Evolutionary conservation across 2,797 vertebrate genomes (phyloP), one percentile per base, ranked within the genome.

Genomic region (Synanceia verrucosa): DNA sequence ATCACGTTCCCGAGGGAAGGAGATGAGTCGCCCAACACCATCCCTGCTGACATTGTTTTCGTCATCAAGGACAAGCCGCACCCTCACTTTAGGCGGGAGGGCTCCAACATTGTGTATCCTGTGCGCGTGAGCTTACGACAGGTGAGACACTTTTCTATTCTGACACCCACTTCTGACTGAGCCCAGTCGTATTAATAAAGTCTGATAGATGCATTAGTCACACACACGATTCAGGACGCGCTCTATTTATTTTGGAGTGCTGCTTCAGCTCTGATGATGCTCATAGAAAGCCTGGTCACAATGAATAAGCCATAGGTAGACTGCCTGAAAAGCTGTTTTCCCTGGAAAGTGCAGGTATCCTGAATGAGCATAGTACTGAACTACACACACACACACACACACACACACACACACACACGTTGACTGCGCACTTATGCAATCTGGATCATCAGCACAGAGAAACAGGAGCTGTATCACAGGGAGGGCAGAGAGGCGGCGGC

Each of bases 61-160:
- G 93, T 99, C 88, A 98, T 99, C 90, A 99, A 99, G 93, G 98
- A 99, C 93, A 99, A 99, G 86, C 96, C 97, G 29, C 98, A 99
- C 48, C 87, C 96, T 6, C 96, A 97, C 79, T 99, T 99, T 91
- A 96, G 97, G 82, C 94, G 98, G 61, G 98, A 99, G 79, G 98
- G 96, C 43, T 99, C 98, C 50, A 96, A 99, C 89, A 97, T 99
- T 73, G 91, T 99, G 73, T 99, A 97, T 87, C 95, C 96, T 44
- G 95, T 98, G 63, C 95, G 95, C 53, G 95, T 99, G 89, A 98
- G 94, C 84, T 92, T 99, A 79, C 93, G 96, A 44, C 98, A 99
- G 97, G 98, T 99, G 92, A 93, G 96, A 21, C 2, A 1, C 9
- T 61, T 29, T 66, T 78, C 58, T 70, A 52, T 79, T 82, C 55